Base-by-base conservation (phyloP, 2,113 vertebrate species). In the Rhadina sibilatrix region DNA sequence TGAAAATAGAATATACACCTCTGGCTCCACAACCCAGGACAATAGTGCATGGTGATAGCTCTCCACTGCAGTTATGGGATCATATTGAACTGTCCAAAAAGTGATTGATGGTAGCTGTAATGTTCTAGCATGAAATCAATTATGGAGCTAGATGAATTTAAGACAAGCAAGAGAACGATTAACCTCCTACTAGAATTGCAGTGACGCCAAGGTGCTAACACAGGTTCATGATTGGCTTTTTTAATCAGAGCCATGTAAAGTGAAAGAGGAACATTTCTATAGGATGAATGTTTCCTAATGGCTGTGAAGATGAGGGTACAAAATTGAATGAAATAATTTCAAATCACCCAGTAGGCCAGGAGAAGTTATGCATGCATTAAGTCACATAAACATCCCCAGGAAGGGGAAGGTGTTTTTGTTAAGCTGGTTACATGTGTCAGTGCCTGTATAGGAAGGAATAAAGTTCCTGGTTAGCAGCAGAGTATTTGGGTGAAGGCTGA, bases 141-240 rank as follows among this genome's bases (percentile, higher is more conserved):
- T 70, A 22, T 12, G 22, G 35, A 27, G 61, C 61, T 71, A 71
- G 25, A 44, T 44, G 33, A 63, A 59, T 59, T 87, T n/a, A 71
- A 27, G 77, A 21, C 4, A 52, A 87, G 46, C 20, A 35, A 35
- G 57, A 33, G 56, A 65, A 28, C 0, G 0, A 35, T 72, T 66
- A 56, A 42, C 24, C 2, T 9, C 33, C 49, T 66, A 1, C 59
- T 83, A 10, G 71, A 87, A 78, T 33, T 24, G 40, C 40, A 53
- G 15, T 5, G 65, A 42, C 1, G 2, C 52, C 37, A 5, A 64
- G 28, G 61, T 70, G 9, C 16, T 64, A 83, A n/a, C 0, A 0
- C 46, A 56, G 37, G n/a, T 76, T 76, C 31, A 2, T 7, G 12
- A 79, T 65, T 83, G 82, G 18, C 57, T 93, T 86, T 84, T 87